Conservation (phyloP, 2,113 vertebrate species). For the Perca fluviatilis region DNA sequence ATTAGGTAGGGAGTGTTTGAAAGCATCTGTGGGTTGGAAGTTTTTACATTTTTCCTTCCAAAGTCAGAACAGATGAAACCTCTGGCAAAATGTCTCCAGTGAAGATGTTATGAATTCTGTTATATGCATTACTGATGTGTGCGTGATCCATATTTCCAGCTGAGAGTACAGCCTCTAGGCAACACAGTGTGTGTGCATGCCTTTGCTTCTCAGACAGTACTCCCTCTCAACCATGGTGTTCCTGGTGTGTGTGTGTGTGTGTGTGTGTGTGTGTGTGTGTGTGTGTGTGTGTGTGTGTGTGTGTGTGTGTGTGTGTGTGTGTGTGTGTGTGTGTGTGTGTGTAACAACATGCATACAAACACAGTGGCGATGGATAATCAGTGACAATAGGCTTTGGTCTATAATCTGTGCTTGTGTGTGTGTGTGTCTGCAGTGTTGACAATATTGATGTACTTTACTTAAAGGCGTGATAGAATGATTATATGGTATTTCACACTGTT, state of each 20-base stretch:
- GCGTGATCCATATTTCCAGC: conserved; percentile 31
- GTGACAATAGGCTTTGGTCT: background rate
- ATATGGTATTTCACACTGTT: too few relatives aligned
- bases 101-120: conserved; percentile 14
- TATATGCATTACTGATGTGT: background rate
- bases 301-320: conserved; percentile 2
- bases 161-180: conserved; percentile 17
- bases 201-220: conserved; percentile 5
- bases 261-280: background rate
- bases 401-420: background rate
- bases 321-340: conserved; percentile 7
- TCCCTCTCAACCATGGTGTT: background rate
- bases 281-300: background rate
- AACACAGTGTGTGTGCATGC: background rate
- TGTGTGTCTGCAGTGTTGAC: background rate
- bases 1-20: background rate
- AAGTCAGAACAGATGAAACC: conserved; percentile 32
- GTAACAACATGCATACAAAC: background rate
- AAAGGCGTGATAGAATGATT: background rate
- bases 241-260: background rate
- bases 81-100: background rate
- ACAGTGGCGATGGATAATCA: background rate
- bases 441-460: background rate
- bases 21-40: conserved; percentile 14
- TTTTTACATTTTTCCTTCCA: conserved; percentile 1